Evolutionary conservation across 2,797 vertebrate genomes (phyloP).

Genomic region (Enteromius argenteus): DNA sequence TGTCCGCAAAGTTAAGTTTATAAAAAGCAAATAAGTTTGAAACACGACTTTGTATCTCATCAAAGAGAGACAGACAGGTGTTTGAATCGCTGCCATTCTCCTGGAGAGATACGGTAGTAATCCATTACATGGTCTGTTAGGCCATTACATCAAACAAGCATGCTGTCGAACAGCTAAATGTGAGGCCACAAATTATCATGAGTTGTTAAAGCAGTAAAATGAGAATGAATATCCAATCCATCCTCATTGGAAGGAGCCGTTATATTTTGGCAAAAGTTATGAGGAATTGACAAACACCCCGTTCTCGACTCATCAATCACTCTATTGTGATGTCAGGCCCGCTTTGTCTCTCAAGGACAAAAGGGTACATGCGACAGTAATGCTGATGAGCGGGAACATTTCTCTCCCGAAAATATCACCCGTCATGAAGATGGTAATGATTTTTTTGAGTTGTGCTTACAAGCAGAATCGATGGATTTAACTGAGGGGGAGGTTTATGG

Average conservation of each 20-base stretch:
- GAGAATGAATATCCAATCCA: conserved; percentile 51
- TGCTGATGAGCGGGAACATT: conserved; percentile 48
- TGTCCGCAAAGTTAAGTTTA: conserved; percentile 4
- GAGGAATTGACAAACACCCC: conserved; percentile 62
- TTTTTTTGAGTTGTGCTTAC: conserved; percentile 50
- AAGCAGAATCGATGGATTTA: conserved; percentile 34
- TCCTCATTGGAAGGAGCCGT: conserved; percentile 51
- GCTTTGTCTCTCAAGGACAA: conserved; percentile 66
- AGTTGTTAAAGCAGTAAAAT: conserved; percentile 61
- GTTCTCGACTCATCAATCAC: conserved; percentile 58
- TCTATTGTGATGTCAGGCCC: conserved; percentile 51
- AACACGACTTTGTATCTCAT: conserved; percentile 8
- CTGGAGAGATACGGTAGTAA: conserved; percentile 44
- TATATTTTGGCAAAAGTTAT: conserved; percentile 55
- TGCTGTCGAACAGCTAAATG: conserved; percentile 42
- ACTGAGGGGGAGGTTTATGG: conserved; percentile 48
- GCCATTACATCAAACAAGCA: conserved; percentile 58
- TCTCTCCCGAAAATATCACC: conserved; percentile 44
- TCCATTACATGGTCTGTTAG: conserved; percentile 47
- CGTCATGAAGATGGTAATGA: conserved; percentile 44
- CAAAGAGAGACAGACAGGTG: conserved; percentile 31
- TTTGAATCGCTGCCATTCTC: conserved; percentile 35
- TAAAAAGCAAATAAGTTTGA: neutral
- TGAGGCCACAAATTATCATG: conserved; percentile 61
- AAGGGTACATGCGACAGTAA: conserved; percentile 45